A percentile compares a stretch with the other conserved stretches of the same genome.
These are phyloP conservation scores for Drosophila simulans DNA, from an alignment of 1,140 invertebrate species.

Conservation along the genomic window DNA sequence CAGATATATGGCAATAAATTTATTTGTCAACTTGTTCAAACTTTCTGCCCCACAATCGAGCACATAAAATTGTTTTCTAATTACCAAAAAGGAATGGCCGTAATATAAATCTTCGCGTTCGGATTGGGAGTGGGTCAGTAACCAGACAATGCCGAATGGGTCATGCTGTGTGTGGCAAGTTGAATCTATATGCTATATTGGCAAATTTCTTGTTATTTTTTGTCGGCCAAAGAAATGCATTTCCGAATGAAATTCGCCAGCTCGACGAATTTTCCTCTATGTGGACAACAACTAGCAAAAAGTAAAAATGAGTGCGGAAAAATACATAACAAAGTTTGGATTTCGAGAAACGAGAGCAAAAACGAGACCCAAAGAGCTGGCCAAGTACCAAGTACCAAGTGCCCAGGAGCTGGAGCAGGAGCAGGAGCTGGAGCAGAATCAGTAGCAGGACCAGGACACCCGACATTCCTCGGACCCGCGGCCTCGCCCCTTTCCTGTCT, in stretches of 20 bases:
- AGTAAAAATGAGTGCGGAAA: constrained; percentile 37
- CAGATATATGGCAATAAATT: constrained; percentile 44
- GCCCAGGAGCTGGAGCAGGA: background rate
- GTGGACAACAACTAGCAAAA: constrained; percentile 33
- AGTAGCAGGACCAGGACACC: background rate
- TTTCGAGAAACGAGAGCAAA: constrained; percentile 42
- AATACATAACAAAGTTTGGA: constrained; percentile 49
- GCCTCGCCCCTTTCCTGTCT: constrained; percentile 55
- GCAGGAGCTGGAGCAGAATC: background rate
- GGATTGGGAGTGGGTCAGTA: background rate
- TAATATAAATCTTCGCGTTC: constrained; percentile 28
- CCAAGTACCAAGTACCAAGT: constrained; percentile 26
- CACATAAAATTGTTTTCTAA: constrained; percentile 45
- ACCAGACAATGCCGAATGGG: constrained; percentile 18
- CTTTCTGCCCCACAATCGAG: constrained; percentile 31
- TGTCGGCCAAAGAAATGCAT: constrained; percentile 40
- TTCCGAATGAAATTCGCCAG: constrained; percentile 57
- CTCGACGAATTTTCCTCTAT: constrained; percentile 45
- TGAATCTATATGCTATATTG: constrained; percentile 27
- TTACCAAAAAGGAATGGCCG: constrained; percentile 33
- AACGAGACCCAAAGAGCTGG: constrained; percentile 48
- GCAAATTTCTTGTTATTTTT: constrained; percentile 35
- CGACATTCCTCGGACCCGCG: background rate
- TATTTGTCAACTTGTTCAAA: constrained; percentile 43
- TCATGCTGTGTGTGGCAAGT: constrained; percentile 17